A percentile compares a stretch with the other conserved stretches of the same genome.
These are phyloP conservation scores for Pseudomyrmex flavicornis DNA, from an alignment of 1,140 invertebrate species.

Conservation along the genomic window DNA sequence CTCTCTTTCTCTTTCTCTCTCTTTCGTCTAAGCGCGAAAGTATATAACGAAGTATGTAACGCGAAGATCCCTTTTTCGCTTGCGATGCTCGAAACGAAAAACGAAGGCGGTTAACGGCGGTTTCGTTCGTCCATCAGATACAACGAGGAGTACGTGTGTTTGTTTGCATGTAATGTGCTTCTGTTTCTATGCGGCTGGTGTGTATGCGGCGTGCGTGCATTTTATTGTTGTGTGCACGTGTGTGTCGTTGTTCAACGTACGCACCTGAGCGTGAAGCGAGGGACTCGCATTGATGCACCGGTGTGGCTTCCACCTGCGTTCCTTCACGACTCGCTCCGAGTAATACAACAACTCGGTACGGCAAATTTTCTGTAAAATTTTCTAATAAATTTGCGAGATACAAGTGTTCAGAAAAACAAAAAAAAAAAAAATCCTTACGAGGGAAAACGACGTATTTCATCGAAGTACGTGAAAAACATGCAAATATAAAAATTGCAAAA, in stretches of 20 bases:
- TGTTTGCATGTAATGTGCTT: not conserved
- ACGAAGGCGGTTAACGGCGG: slow-evolving; percentile 49
- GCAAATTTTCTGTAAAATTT: not conserved
- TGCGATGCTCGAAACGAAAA: slow-evolving; percentile 62
- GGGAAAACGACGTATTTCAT: too few relatives aligned
- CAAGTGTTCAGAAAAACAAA: not conserved
- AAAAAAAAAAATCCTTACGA: too few relatives aligned
- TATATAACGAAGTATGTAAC: too few relatives aligned
- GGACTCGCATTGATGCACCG: slow-evolving; percentile 70
- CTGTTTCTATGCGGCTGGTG: slow-evolving; percentile 5
- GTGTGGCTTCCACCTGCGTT: slow-evolving; percentile 72
- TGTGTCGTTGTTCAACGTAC: slow-evolving; percentile 67
- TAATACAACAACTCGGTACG: not conserved
- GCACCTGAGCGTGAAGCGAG: slow-evolving; percentile 76
- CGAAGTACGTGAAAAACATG: too few relatives aligned
- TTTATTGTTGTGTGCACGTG: not conserved
- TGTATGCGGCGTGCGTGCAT: not conserved
- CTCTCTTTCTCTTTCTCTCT: too few relatives aligned
- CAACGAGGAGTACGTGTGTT: slow-evolving; percentile 41
- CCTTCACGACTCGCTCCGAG: slow-evolving; percentile 17
- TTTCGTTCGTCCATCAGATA: slow-evolving; percentile 53
- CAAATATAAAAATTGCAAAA: too few relatives aligned
- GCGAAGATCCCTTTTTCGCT: slow-evolving; percentile 64
- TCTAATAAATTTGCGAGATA: not conserved
- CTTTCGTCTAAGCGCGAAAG: slow-evolving; percentile 4